Percentiles rank a stretch among this genome's conserved stretches.
Evolutionary conservation across 2,113 vertebrate genomes (phyloP).

Genomic region (Maylandia zebra): DNA sequence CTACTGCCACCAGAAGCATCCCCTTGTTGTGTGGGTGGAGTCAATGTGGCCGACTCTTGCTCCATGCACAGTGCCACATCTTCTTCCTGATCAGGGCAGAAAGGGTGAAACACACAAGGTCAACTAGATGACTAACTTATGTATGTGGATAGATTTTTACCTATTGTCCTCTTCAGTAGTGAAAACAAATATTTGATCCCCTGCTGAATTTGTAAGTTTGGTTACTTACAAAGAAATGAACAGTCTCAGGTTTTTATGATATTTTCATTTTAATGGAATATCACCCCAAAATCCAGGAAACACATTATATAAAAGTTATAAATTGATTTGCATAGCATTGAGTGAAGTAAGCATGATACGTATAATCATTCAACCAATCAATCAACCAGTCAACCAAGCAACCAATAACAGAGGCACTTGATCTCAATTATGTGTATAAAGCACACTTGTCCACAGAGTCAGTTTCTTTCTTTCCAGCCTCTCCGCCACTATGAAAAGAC

Average conservation of each 20-base stretch:
- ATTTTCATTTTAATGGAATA: neutral
- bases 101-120: neutral
- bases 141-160: neutral
- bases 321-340: neutral
- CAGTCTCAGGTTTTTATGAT: neutral
- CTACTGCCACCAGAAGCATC: constrained; percentile 74
- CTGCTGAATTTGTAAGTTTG: neutral
- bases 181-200: neutral
- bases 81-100: constrained; percentile 67
- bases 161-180: neutral
- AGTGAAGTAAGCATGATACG: neutral
- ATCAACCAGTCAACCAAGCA: neutral
- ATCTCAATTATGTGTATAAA: neutral
- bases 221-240: neutral
- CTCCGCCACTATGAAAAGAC: neutral
- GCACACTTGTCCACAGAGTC: neutral
- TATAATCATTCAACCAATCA: neutral
- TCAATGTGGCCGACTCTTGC: constrained; percentile 81
- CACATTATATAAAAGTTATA: neutral
- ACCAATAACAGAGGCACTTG: neutral
- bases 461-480: neutral
- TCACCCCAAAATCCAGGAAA: neutral
- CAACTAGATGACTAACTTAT: neutral
- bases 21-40: constrained; percentile 77
- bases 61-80: constrained; percentile 88